Evolutionary conservation across 1,140 invertebrate genomes (phyloP).

Genomic region (Magallana angulata): DNA sequence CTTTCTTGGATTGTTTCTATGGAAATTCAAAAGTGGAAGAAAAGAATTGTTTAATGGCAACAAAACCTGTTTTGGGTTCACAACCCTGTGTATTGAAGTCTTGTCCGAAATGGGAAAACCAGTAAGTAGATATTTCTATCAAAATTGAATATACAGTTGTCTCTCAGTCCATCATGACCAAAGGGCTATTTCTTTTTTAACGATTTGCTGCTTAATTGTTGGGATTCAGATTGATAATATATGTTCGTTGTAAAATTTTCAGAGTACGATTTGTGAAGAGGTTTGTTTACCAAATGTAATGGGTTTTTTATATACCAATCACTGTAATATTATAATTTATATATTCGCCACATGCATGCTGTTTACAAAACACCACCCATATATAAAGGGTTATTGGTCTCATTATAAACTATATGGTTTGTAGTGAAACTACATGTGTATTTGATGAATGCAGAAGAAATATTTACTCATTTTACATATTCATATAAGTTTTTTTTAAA

Average conservation of each 20-base stretch:
- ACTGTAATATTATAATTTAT: no score
- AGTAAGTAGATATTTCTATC: not conserved
- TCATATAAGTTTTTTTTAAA: no score
- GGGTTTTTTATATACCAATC: no score
- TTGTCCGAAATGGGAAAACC: constrained; percentile 32
- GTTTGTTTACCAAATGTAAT: not conserved
- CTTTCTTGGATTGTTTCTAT: constrained; percentile 29
- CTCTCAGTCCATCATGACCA: not conserved
- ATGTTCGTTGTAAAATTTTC: not conserved
- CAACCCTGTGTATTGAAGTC: not conserved
- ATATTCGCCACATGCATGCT: not conserved
- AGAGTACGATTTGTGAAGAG: not conserved
- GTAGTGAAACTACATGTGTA: no score
- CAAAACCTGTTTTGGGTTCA: not conserved
- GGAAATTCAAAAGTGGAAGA: constrained; percentile 15
- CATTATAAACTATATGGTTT: no score
- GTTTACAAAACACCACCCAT: not conserved
- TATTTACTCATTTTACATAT: no score
- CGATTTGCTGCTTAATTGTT: no score
- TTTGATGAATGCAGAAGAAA: no score
- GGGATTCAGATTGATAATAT: no score
- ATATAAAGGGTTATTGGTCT: no score
- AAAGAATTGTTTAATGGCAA: constrained; percentile 13
- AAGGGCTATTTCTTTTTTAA: not conserved
- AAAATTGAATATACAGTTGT: not conserved